phyloP scores from a whole-genome alignment of 2,113 vertebrate species.

The Phylloscopus trochilus region DNA sequence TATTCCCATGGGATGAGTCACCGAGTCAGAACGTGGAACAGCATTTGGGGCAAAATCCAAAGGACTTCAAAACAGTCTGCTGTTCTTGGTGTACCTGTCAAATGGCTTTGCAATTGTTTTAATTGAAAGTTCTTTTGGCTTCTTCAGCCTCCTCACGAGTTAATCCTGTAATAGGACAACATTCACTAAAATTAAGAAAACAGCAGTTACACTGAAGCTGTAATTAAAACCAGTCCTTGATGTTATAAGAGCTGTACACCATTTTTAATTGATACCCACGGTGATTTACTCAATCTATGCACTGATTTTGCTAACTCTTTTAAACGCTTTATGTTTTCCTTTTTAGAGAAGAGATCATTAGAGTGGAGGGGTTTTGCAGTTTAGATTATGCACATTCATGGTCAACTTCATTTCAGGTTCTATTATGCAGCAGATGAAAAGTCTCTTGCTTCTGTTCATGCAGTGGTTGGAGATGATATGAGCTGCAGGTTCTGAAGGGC shows the following conservation, averaged over 20 bases:
- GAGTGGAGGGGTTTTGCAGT: background rate
- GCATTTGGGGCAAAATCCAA: conserved; percentile 1
- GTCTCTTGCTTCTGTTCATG: background rate
- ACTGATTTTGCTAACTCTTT: conserved; percentile 12
- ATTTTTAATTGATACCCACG: background rate
- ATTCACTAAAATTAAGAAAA: conserved; percentile 31
- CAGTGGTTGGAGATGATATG: background rate
- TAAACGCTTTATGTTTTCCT: conserved; percentile 8
- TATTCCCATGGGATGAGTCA: background rate
- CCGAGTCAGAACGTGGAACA: background rate
- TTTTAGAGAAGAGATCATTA: background rate
- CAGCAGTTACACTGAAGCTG: background rate
- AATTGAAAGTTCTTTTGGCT: background rate
- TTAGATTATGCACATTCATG: background rate
- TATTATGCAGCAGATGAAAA: background rate
- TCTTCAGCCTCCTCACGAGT: background rate
- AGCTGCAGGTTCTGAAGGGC: background rate
- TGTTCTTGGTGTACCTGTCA: background rate
- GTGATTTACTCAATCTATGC: background rate
- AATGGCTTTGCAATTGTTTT: background rate
- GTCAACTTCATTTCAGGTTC: background rate
- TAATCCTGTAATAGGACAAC: background rate
- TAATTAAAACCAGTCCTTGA: conserved; percentile 4
- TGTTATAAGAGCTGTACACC: background rate
- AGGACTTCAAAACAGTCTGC: background rate